Conservation (phyloP, 2,113 vertebrate genomes). For the Ciconia maguari region DNA sequence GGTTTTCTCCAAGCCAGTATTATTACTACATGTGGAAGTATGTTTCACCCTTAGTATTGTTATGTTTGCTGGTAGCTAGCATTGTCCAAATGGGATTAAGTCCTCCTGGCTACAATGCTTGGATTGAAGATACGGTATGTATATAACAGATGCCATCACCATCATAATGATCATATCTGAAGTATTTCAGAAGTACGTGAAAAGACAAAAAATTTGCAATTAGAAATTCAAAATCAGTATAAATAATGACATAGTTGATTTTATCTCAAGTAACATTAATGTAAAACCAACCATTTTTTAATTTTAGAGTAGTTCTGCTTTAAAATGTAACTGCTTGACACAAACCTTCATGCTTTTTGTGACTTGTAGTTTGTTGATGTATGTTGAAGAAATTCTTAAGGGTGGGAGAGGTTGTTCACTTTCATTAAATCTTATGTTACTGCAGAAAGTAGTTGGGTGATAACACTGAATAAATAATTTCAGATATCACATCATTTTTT, state of each 20-base stretch:
- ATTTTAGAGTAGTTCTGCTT: neutral
- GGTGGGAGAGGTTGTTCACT: neutral
- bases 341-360: neutral
- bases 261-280: neutral
- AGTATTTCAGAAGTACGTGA: neutral
- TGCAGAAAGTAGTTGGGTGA: neutral
- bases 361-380: neutral
- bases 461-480: neutral
- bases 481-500: neutral
- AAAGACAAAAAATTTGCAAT: neutral
- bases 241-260: neutral
- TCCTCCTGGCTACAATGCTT: slow-evolving; percentile 91
- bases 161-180: neutral
- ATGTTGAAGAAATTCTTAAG: neutral
- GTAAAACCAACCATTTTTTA: neutral
- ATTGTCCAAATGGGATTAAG: slow-evolving; percentile 88
- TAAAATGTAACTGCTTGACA: neutral
- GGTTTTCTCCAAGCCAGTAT: slow-evolving; percentile 88
- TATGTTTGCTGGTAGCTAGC: slow-evolving; percentile 83
- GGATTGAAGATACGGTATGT: slow-evolving; percentile 90
- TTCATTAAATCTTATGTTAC: neutral
- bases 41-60: slow-evolving; percentile 87
- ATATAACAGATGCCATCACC: neutral
- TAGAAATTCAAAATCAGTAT: neutral
- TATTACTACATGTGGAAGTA: slow-evolving; percentile 99